These are phyloP conservation scores for Drosophila ochracea DNA, from an alignment of 2,888 invertebrate genomes.

Conservation along the genomic window DNA sequence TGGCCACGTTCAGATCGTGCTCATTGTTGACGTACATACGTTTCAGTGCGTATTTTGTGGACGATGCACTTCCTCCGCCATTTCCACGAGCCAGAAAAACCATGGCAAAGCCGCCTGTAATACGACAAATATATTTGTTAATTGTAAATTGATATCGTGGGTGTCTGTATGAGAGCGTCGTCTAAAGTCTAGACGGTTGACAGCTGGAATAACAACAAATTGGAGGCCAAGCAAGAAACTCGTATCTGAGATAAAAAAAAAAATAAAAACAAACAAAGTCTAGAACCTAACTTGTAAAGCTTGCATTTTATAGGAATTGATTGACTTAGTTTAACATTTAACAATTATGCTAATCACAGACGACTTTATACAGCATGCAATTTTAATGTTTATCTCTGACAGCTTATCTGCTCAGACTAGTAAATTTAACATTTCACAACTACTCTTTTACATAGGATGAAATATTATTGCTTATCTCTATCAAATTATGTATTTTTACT, in stretches of 20 bases:
- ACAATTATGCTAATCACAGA: background rate
- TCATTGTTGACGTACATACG: slow-evolving; percentile 97
- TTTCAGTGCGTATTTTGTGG: slow-evolving; percentile 92
- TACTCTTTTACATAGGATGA: background rate
- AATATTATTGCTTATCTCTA: background rate
- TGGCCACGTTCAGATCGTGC: slow-evolving; percentile 93
- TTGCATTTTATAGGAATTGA: background rate
- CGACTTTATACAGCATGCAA: background rate
- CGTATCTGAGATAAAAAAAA: background rate
- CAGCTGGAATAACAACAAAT: slow-evolving; percentile 34
- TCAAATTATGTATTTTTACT: background rate
- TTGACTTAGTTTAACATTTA: background rate
- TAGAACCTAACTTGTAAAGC: background rate
- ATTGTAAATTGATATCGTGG: slow-evolving; percentile 24
- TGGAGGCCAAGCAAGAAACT: slow-evolving; percentile 26
- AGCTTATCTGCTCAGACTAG: background rate
- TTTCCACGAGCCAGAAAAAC: slow-evolving; percentile 94
- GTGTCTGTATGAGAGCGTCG: background rate
- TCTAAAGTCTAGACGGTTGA: slow-evolving; percentile 37
- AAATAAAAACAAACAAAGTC: background rate
- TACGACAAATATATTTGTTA: slow-evolving; percentile 8
- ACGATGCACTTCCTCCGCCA: slow-evolving; percentile 85
- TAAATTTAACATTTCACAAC: background rate
- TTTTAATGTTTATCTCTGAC: background rate
- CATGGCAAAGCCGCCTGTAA: slow-evolving; percentile 95